phyloP scores from a whole-genome alignment of 2,797 vertebrate species.

The Sus cebifrons region DNA sequence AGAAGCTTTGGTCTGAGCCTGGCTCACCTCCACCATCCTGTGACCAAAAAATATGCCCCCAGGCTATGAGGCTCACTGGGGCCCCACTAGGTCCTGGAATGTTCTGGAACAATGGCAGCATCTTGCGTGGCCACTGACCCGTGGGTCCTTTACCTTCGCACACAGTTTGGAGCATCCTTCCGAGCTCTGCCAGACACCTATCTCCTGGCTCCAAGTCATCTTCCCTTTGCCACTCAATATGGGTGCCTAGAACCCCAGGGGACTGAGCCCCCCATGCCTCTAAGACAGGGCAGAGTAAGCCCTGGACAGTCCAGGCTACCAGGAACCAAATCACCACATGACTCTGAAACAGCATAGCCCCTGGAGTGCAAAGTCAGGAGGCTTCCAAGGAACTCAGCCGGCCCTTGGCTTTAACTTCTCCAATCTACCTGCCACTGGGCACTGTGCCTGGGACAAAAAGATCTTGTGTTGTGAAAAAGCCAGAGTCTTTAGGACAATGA shows the following conservation, averaged over 20 bases:
- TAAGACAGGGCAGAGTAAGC: background rate
- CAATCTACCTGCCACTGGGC: background rate
- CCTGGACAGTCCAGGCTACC: background rate
- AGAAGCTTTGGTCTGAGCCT: background rate
- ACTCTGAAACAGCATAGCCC: background rate
- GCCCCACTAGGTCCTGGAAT: background rate
- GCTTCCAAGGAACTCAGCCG: background rate
- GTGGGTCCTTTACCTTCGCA: background rate
- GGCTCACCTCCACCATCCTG: background rate
- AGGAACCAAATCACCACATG: background rate
- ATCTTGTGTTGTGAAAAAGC: background rate
- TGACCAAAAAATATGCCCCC: background rate
- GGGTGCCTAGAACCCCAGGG: background rate
- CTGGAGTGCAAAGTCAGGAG: background rate
- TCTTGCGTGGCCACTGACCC: background rate
- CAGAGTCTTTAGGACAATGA: background rate
- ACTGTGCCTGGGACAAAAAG: background rate
- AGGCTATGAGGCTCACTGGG: background rate
- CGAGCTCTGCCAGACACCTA: background rate
- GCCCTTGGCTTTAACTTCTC: background rate
- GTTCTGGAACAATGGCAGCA: background rate
- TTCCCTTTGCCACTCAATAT: background rate
- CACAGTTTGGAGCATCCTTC: background rate
- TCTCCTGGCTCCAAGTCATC: background rate
- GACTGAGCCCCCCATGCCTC: background rate